Percentiles rank a stretch among this genome's conserved stretches.
Evolutionary conservation across 2,113 vertebrate species (phyloP).

Genomic region (Sphaerodactylus townsendi): DNA sequence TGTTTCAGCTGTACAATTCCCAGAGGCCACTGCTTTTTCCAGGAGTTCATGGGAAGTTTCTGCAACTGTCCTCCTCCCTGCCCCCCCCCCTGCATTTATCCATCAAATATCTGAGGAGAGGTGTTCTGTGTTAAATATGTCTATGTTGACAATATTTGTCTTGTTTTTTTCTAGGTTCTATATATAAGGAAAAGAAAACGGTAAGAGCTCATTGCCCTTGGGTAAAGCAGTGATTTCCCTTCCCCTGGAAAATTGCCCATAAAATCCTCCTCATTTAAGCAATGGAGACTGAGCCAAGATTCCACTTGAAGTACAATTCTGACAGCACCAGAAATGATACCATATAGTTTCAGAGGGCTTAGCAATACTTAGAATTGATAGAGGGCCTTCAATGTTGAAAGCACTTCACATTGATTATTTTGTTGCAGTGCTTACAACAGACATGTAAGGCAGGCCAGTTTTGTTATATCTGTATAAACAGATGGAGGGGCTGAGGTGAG

Average conservation of each 20-base stretch:
- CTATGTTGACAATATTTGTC: constrained; percentile 32
- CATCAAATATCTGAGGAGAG: background rate
- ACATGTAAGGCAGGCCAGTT: too few species aligned
- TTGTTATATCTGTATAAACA: too few species aligned
- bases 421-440: too few species aligned
- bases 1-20: background rate
- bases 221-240: background rate
- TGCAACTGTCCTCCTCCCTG: too few species aligned
- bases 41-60: background rate
- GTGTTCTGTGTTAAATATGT: background rate
- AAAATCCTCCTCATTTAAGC: background rate
- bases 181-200: constrained; percentile 96
- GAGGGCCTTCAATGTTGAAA: too few species aligned
- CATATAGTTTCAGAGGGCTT: background rate
- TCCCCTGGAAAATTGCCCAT: background rate
- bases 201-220: constrained; percentile 71
- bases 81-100: background rate
- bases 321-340: background rate
- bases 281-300: background rate
- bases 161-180: constrained; percentile 83
- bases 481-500: too few species aligned
- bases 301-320: constrained; percentile 5
- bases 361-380: too few species aligned
- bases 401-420: too few species aligned
- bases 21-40: background rate